Evolutionary conservation across 2,888 invertebrate genomes (phyloP).

Genomic region (Amaurobius ferox): DNA sequence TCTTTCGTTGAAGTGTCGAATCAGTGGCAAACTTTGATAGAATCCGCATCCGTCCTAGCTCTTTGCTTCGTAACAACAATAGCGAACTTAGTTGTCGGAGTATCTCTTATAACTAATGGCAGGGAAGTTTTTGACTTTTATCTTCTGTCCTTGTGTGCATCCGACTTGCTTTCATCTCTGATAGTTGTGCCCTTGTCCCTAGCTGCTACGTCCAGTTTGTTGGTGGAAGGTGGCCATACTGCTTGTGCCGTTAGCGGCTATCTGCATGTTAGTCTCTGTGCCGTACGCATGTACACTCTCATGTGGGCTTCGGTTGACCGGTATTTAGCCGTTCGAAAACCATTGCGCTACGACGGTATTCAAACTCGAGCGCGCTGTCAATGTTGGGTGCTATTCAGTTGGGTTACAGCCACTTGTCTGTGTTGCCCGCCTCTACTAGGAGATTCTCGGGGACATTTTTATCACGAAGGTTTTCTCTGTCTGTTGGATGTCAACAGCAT

Average conservation of each 20-base stretch:
- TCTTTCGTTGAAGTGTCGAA: background rate
- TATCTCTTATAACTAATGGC: background rate
- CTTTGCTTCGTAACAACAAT: background rate
- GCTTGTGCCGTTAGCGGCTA: conserved; percentile 95
- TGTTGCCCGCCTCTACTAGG: conserved; percentile 96
- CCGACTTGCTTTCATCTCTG: conserved; percentile 92
- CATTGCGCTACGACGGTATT: conserved; percentile 86
- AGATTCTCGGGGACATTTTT: conserved; percentile 89
- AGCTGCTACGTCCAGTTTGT: conserved; percentile 91
- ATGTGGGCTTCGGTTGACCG: conserved; percentile 99
- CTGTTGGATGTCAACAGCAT: conserved; percentile 98
- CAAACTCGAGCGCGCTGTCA: conserved; percentile 91
- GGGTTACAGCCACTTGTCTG: conserved; percentile 96
- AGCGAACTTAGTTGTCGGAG: background rate
- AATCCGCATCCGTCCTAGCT: background rate
- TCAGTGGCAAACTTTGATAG: background rate
- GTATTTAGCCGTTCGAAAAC: conserved; percentile 58
- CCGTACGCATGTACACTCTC: conserved; percentile 95
- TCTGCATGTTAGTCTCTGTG: conserved; percentile 94
- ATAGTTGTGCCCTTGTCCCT: conserved; percentile 95
- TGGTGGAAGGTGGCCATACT: conserved; percentile 90
- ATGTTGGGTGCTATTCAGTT: conserved; percentile 98
- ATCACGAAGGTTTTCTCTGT: conserved; percentile 92
- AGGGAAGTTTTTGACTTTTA: conserved; percentile 95
- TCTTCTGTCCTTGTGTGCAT: conserved; percentile 93